Conservation (phyloP, 2,888 invertebrate species). For the Pyralis farinalis region DNA sequence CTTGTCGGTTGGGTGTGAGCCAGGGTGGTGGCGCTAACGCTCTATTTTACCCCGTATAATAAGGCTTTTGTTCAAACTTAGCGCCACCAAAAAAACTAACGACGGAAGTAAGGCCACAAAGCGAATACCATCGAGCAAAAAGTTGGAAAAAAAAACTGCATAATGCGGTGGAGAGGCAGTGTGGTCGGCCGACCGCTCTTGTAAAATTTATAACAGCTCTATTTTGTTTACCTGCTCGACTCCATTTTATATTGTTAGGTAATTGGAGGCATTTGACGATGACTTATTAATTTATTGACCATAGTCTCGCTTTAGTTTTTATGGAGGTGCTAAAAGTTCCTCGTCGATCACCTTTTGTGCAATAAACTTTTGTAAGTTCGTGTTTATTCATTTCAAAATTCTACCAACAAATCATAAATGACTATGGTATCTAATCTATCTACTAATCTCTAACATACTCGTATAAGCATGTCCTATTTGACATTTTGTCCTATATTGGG, state of each 20-base stretch:
- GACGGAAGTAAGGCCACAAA: conserved; percentile 77
- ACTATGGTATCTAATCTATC: no score
- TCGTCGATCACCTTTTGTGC: conserved; percentile 42
- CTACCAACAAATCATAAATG: no score
- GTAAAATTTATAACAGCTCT: conserved; percentile 80
- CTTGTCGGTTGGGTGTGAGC: conserved; percentile 17
- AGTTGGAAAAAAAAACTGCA: conserved; percentile 65
- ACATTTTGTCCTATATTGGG: no score
- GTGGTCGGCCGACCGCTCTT: conserved; percentile 63
- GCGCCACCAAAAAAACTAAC: conserved; percentile 72
- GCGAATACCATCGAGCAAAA: conserved; percentile 73
- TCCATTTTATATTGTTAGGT: conserved; percentile 67
- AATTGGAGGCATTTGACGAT: conserved; percentile 76
- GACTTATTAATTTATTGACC: conserved; percentile 79
- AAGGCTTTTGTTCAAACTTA: conserved; percentile 60
- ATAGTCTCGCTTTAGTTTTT: conserved; percentile 68
- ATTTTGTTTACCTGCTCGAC: conserved; percentile 78
- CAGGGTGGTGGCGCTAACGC: conserved; percentile 51
- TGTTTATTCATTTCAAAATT: not conserved
- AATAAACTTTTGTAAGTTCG: conserved; percentile 7
- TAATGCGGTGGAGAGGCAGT: conserved; percentile 63
- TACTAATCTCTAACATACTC: no score
- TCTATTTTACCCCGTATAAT: conserved; percentile 40
- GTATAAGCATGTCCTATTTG: no score
- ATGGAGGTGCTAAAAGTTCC: conserved; percentile 74